These are phyloP conservation scores for Resseliella maxima DNA, from an alignment of 2,888 invertebrate genomes.

Conservation along the genomic window DNA sequence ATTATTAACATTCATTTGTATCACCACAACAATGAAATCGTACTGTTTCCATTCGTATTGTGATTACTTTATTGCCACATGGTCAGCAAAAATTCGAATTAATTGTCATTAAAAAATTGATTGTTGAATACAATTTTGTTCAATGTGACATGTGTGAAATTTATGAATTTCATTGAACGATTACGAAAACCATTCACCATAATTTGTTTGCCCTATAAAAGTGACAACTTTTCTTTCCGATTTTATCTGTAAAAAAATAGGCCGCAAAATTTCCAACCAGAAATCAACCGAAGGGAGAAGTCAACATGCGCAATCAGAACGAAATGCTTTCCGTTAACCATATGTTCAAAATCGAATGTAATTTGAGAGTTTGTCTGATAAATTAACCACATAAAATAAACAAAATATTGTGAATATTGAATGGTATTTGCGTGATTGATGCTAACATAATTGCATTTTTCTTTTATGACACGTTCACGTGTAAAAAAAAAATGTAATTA, in stretches of 20 bases:
- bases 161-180: neutral
- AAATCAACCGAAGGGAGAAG: neutral
- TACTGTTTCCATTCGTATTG: too few species aligned
- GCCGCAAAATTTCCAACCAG: neutral
- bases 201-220: neutral
- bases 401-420: slow-evolving; percentile 30
- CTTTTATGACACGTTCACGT: neutral
- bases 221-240: neutral
- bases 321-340: neutral
- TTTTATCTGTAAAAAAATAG: neutral
- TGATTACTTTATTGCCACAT: neutral
- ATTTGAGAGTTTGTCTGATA: slow-evolving; percentile 51
- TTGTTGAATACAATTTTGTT: neutral
- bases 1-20: too few species aligned
- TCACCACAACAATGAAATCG: too few species aligned
- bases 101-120: neutral
- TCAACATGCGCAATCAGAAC: neutral
- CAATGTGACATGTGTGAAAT: neutral
- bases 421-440: slow-evolving; percentile 46
- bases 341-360: slow-evolving; percentile 51
- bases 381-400: slow-evolving; percentile 31
- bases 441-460: slow-evolving; percentile 11
- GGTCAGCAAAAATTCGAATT: neutral
- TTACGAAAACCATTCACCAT: neutral
- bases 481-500: neutral